Percentiles rank a stretch among this genome's conserved stretches.
These are phyloP conservation scores for Triplophysa dalaica DNA, from an alignment of 2,113 vertebrate genomes.

Conservation along the genomic window DNA sequence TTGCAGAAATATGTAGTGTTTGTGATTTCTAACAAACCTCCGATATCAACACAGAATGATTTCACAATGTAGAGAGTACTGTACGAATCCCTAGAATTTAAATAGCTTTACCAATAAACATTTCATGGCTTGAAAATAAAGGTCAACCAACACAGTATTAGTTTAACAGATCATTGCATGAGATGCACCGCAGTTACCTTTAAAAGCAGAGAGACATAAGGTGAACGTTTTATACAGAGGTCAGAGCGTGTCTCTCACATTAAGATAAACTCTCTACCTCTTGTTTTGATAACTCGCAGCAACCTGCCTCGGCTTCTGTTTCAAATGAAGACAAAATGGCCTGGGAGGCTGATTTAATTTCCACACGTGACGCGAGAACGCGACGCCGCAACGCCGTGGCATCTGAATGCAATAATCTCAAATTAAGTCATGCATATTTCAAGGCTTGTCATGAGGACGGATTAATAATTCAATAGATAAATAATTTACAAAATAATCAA, in stretches of 20 bases:
- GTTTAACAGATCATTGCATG: not conserved
- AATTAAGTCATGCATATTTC: slow-evolving; percentile 99
- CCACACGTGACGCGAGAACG: slow-evolving; percentile 82
- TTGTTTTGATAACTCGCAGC: slow-evolving; percentile 55
- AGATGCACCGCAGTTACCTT: not conserved
- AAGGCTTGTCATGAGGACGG: slow-evolving; percentile 94
- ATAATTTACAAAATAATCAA: slow-evolving; percentile 99
- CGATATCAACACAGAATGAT: too few species aligned
- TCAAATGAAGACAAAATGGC: slow-evolving; percentile 66
- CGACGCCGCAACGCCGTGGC: slow-evolving; percentile 90
- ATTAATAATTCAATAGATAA: slow-evolving; percentile 99
- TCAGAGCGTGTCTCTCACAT: not conserved
- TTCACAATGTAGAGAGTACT: too few species aligned
- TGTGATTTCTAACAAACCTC: too few species aligned
- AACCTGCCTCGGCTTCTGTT: slow-evolving; percentile 66
- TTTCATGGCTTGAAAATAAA: too few species aligned
- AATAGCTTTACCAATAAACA: too few species aligned
- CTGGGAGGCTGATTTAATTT: slow-evolving; percentile 85
- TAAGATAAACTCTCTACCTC: slow-evolving; percentile 55
- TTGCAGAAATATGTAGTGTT: too few species aligned
- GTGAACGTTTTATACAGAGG: not conserved
- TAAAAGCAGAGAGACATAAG: not conserved
- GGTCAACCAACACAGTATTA: too few species aligned
- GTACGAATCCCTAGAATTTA: too few species aligned
- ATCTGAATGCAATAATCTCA: slow-evolving; percentile 99